phyloP scores from a whole-genome alignment of 2,113 vertebrate genomes.

The Junco hyemalis region DNA sequence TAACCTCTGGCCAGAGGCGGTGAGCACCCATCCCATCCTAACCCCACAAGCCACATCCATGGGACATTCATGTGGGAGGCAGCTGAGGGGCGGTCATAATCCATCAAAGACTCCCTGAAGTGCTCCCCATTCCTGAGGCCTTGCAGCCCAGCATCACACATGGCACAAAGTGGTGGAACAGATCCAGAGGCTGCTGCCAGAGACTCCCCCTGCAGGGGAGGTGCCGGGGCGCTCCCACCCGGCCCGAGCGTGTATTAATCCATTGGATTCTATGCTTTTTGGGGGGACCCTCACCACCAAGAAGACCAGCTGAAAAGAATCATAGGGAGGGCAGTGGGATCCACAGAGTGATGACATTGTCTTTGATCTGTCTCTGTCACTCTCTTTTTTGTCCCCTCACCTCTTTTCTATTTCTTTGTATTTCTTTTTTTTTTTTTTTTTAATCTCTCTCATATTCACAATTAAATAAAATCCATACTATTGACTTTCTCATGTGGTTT shows the following conservation, averaged over 20 bases:
- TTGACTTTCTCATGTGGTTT: not conserved
- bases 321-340: accelerated
- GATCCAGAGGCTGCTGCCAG: too few relatives aligned
- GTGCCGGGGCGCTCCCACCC: not conserved
- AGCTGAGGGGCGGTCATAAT: not conserved
- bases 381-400: not conserved
- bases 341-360: accelerated
- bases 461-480: not conserved
- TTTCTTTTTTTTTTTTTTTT: not conserved
- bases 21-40: not conserved
- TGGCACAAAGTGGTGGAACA: not conserved
- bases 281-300: not conserved
- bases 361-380: not conserved
- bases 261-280: not conserved
- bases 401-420: not conserved
- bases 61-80: not conserved
- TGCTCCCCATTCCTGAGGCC: not conserved
- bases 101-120: not conserved
- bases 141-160: accelerated
- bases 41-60: not conserved
- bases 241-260: accelerated
- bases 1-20: not conserved
- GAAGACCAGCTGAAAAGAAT: not conserved
- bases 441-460: not conserved
- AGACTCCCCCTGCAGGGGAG: not conserved